Conservation (phyloP, 1,140 invertebrate species). For the Drosophila rhopaloa region DNA sequence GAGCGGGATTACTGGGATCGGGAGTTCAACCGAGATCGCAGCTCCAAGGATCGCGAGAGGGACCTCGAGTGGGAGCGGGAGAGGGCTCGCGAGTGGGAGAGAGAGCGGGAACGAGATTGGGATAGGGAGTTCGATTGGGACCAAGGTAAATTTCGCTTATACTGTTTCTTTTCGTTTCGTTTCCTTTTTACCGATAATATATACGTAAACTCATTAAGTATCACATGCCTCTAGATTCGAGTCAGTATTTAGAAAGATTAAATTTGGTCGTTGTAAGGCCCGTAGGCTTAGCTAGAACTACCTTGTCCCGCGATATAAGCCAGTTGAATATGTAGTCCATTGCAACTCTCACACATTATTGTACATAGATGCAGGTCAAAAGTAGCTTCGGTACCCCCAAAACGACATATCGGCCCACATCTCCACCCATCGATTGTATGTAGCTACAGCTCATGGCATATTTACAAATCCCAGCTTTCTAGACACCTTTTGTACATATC, state of each 20-base stretch:
- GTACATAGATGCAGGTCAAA: slow-evolving; percentile 16
- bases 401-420: slow-evolving; percentile 4
- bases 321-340: neutral
- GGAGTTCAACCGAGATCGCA: slow-evolving; percentile 76
- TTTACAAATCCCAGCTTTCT: slow-evolving; percentile 33
- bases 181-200: slow-evolving; percentile 52
- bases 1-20: slow-evolving; percentile 79
- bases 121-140: slow-evolving; percentile 84
- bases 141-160: slow-evolving; percentile 76
- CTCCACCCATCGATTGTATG: slow-evolving; percentile 22
- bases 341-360: neutral
- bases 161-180: slow-evolving; percentile 57
- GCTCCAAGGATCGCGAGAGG: slow-evolving; percentile 71
- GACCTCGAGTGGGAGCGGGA: slow-evolving; percentile 81
- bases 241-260: neutral
- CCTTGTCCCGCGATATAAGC: neutral
- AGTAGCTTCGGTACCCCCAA: slow-evolving; percentile 5
- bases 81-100: slow-evolving; percentile 81
- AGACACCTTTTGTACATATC: slow-evolving; percentile 20
- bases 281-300: slow-evolving; percentile 3
- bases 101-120: slow-evolving; percentile 84
- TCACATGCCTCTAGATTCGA: slow-evolving; percentile 6
- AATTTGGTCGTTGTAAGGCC: neutral
- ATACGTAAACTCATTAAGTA: slow-evolving; percentile 24
- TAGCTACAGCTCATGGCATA: slow-evolving; percentile 31